These are phyloP conservation scores for Liopterus haemorrhoidalis DNA, from an alignment of 2,888 invertebrate species.

Conservation along the genomic window DNA sequence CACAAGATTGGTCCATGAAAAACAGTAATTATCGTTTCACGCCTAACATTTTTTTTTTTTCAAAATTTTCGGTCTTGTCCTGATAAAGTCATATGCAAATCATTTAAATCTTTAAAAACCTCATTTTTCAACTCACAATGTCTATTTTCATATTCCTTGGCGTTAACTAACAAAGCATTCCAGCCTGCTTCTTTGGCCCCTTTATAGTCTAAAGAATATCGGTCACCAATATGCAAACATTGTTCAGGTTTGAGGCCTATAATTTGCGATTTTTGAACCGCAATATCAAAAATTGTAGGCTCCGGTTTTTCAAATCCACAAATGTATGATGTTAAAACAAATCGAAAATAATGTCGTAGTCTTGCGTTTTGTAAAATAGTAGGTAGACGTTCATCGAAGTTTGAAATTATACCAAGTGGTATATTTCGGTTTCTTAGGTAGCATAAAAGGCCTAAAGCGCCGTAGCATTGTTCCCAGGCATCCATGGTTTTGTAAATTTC, in stretches of 20 bases:
- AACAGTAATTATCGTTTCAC: no score
- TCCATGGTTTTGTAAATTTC: conserved; percentile 63
- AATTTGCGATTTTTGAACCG: conserved; percentile 49
- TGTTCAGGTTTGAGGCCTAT: conserved; percentile 51
- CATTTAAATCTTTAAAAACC: no score
- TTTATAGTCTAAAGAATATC: conserved; percentile 65
- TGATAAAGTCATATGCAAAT: no score
- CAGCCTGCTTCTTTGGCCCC: conserved; percentile 73
- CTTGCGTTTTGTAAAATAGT: conserved; percentile 60
- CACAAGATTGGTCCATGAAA: no score
- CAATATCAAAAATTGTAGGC: conserved; percentile 62
- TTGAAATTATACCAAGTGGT: conserved; percentile 73
- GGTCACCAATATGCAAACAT: conserved; percentile 80
- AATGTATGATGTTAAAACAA: conserved; percentile 73
- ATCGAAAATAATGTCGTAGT: conserved; percentile 68
- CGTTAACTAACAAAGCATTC: no score
- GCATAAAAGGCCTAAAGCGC: conserved; percentile 59
- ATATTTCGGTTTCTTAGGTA: conserved; percentile 49
- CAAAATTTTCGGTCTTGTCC: no score
- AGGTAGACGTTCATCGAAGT: conserved; percentile 78
- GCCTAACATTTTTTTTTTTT: no score
- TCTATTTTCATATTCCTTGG: no score
- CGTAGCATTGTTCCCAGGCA: conserved; percentile 68
- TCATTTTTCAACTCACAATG: neutral
- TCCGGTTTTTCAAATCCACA: conserved; percentile 71